phyloP scores from a whole-genome alignment of 1,140 invertebrate genomes.

The Drosophila yakuba region DNA sequence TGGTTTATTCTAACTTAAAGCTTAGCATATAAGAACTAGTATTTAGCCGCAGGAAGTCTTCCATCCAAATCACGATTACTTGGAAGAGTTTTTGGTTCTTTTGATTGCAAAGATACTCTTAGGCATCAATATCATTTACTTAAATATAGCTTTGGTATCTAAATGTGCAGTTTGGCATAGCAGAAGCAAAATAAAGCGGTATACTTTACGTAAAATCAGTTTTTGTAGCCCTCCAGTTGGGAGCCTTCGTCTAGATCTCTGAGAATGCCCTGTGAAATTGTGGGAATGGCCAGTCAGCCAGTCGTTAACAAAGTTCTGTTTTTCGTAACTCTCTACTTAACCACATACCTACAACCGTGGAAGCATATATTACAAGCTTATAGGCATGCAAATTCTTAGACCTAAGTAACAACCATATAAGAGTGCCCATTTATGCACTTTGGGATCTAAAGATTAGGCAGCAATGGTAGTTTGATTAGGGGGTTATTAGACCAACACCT shows the following conservation, averaged over 20 bases:
- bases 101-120: background rate
- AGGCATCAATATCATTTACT: background rate
- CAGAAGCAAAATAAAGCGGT: background rate
- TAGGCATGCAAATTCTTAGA: constrained; percentile 11
- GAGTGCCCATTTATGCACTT: background rate
- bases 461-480: background rate
- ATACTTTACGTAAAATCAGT: constrained; percentile 58
- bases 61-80: background rate
- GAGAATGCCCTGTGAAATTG: constrained; percentile 67
- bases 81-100: background rate
- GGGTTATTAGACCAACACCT: constrained; percentile 23
- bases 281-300: constrained; percentile 25
- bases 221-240: constrained; percentile 42
- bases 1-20: no score
- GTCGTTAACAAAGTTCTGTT: constrained; percentile 36
- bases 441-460: background rate
- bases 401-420: constrained; percentile 17
- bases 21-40: no score
- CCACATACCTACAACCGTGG: constrained; percentile 5
- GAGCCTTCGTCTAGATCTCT: constrained; percentile 54
- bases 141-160: background rate
- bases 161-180: background rate
- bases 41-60: background rate
- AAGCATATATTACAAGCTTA: constrained; percentile 13
- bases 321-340: background rate